A percentile compares a stretch with the other conserved stretches of the same genome.
phyloP scores from a whole-genome alignment of 2,797 vertebrate species.

The Rhincodon typus region DNA sequence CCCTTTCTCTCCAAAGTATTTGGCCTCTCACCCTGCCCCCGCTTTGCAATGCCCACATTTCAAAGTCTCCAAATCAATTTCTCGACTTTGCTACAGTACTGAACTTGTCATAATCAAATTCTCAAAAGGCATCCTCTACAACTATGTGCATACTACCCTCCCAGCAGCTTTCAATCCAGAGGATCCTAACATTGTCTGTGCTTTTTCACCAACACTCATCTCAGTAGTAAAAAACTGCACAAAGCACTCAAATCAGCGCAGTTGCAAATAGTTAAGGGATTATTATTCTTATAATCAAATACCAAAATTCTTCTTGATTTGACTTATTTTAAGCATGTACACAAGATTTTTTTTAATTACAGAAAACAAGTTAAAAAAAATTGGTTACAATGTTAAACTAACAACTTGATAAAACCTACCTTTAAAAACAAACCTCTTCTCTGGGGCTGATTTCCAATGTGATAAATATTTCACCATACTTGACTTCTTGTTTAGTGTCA shows the following conservation, averaged over 20 bases:
- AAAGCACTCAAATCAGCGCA: background rate
- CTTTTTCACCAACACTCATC: background rate
- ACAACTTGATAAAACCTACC: background rate
- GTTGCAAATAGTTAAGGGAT: background rate
- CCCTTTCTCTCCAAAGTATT: background rate
- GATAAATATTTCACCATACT: background rate
- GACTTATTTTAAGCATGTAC: background rate
- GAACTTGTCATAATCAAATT: background rate
- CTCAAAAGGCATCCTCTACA: background rate
- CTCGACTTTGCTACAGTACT: background rate
- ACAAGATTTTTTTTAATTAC: too few relatives aligned
- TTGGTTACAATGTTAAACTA: background rate
- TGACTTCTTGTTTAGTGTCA: background rate
- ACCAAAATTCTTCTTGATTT: background rate
- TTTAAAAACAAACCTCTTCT: background rate
- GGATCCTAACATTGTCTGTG: background rate
- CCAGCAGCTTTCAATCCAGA: background rate
- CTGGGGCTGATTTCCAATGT: background rate
- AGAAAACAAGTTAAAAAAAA: background rate
- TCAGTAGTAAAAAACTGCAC: background rate
- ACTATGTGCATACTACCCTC: background rate
- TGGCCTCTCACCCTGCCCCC: background rate
- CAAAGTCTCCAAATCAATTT: background rate
- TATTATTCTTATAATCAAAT: background rate
- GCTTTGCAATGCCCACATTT: background rate